phyloP scores from a whole-genome alignment of 2,797 vertebrate genomes.

The Cynodonichthys magdalenae region DNA sequence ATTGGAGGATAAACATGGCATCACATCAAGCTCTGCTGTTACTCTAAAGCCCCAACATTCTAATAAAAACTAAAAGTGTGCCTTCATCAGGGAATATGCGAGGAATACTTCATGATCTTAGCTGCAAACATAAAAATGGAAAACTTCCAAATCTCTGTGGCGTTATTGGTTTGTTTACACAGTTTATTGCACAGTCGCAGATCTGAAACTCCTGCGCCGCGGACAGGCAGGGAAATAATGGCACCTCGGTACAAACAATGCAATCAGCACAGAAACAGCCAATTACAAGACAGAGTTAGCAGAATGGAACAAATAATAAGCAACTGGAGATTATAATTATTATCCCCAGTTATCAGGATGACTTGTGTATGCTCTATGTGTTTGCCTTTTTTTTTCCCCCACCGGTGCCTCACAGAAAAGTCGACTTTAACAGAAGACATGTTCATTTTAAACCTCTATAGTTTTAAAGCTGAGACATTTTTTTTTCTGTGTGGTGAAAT shows the following conservation, averaged over 20 bases:
- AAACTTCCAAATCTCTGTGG: conserved; percentile 18
- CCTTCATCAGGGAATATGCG: conserved; percentile 24
- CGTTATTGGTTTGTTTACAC: conserved; percentile 41
- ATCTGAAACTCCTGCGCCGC: conserved; percentile 23
- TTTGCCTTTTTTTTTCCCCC: conserved; percentile 9
- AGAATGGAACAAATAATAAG: conserved; percentile 25
- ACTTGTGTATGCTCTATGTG: conserved; percentile 7
- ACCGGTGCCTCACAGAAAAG: conserved; percentile 14
- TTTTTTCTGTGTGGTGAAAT: conserved; percentile 6
- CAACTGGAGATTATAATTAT: conserved; percentile 34
- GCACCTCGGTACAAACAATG: conserved; percentile 28
- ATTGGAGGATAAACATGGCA: conserved; percentile 7
- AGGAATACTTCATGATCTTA: conserved; percentile 9
- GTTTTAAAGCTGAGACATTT: conserved; percentile 23
- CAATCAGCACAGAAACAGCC: conserved; percentile 42
- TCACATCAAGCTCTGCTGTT: conserved; percentile 8
- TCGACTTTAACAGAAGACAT: conserved; percentile 23
- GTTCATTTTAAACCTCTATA: conserved; percentile 25
- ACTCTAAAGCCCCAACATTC: conserved; percentile 10
- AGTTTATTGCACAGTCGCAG: conserved; percentile 19
- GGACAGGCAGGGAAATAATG: conserved; percentile 23
- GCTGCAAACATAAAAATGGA: conserved; percentile 18
- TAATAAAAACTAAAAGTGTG: conserved; percentile 30
- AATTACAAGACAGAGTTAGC: conserved; percentile 31
- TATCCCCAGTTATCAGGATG: conserved; percentile 23